Percentiles rank a stretch among this genome's conserved stretches.
Evolutionary conservation across 2,113 vertebrate genomes (phyloP).

Genomic region (Lamprologus sp.): DNA sequence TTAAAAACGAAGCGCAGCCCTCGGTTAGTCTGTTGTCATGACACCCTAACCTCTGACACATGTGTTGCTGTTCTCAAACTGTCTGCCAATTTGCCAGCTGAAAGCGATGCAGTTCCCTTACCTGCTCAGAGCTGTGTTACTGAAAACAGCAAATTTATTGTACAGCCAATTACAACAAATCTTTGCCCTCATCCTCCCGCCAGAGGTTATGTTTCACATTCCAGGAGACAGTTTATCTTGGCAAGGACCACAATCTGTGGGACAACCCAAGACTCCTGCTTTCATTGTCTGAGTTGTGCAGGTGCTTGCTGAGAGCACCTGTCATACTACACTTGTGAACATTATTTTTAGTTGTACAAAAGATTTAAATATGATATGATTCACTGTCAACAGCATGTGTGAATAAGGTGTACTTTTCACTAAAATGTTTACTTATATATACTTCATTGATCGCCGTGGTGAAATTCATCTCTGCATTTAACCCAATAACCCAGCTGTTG

Average conservation of each 20-base stretch:
- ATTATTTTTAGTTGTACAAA: background rate
- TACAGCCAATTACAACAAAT: background rate
- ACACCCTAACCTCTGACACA: background rate
- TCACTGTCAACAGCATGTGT: background rate
- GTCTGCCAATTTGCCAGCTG: background rate
- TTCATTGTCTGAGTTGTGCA: background rate
- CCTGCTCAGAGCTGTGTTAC: background rate
- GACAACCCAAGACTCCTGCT: background rate
- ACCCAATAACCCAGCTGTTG: background rate
- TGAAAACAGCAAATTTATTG: background rate
- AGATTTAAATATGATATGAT: background rate
- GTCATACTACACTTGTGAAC: background rate
- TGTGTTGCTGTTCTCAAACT: background rate
- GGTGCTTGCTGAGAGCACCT: background rate
- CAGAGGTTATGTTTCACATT: background rate
- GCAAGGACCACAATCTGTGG: background rate
- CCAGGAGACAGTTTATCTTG: background rate
- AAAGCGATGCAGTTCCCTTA: background rate
- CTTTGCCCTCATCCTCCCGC: background rate
- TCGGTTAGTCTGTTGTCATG: background rate
- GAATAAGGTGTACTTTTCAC: background rate
- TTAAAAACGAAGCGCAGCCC: background rate
- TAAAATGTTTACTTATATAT: accelerated
- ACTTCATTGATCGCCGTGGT: accelerated
- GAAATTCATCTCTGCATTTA: background rate